Evolutionary conservation across 1,140 invertebrate species (phyloP).

Genomic region (Tetramorium simillimum): DNA sequence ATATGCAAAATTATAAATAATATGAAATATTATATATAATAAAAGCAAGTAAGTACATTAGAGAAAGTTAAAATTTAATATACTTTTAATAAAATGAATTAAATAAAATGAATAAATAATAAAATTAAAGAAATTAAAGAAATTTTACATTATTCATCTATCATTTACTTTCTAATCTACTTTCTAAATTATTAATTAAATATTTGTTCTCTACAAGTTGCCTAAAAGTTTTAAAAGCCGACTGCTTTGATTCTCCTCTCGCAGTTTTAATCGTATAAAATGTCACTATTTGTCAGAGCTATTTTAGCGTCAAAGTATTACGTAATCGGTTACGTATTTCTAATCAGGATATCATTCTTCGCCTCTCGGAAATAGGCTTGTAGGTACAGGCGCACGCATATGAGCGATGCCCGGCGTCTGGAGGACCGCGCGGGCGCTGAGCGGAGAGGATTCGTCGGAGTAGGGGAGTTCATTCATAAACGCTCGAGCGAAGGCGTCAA

Average conservation of each 20-base stretch:
- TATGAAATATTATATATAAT: no score
- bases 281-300: not conserved
- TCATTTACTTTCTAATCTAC: not conserved
- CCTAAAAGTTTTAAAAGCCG: not conserved
- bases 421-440: conserved; percentile 19
- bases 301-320: not conserved
- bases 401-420: conserved; percentile 1
- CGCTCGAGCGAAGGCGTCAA: conserved; percentile 79
- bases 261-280: not conserved
- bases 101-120: no score
- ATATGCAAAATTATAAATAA: no score
- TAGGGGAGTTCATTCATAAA: conserved; percentile 81
- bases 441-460: conserved; percentile 22
- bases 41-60: no score
- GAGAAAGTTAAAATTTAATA: no score
- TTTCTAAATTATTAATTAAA: not conserved
- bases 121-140: not conserved
- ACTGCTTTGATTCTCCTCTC: not conserved
- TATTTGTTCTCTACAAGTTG: not conserved
- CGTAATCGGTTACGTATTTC: not conserved
- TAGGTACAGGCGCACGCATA: not conserved
- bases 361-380: not conserved
- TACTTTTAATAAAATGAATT: no score
- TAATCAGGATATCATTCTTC: not conserved
- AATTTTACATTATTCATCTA: not conserved